Base-by-base conservation (phyloP, 1,140 invertebrate genomes). In the Atta texana region DNA sequence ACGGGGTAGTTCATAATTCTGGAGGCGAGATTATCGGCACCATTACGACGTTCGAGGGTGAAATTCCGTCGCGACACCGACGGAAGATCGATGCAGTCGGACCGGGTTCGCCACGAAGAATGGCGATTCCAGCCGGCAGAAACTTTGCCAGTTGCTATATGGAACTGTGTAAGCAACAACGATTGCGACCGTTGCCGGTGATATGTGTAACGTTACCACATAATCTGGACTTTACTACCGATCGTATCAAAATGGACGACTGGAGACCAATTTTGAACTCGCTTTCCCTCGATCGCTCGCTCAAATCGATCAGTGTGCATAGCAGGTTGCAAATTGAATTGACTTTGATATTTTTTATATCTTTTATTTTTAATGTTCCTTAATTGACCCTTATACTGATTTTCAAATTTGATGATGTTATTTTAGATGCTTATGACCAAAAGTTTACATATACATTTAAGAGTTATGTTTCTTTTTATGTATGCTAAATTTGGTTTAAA, bases 211-310 rank as follows among this genome's bases (percentile, higher is more conserved):
- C 91, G 0, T 44, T 95, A 34, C 95, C 95, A 0, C 90, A 94
- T 31, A 92, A 85, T n/a, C 28, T 97, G 72, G 96, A 97, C 85
- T 97, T 97, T 88, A 96, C 95, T 49, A 96, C 96, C 31, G 97
- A 97, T 92, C 95, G 97, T 31, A 95, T 97, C 21, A 97, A 97
- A 91, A 96, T 96, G 85, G 96, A 96, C 55, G 97, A 97, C 72
- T 97, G 97, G 97, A 94, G 94, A n/a, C 97, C 97, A 0, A 96
- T 97, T 12, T 89, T 97, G 39, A 96, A 96, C 82, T 96, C 97
- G 0, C 88, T 97, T 2, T 96, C 96, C 4, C 95, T 96, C 49
- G 97, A 97, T 91, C 94, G 96, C 24, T 96, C 96, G 80, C 94
- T 97, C 18, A 92, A 86, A 39, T 85, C 91, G 6, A 93, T 94